Base-by-base conservation (phyloP, 2,113 vertebrate genomes). In the Nothoprocta perdicaria region DNA sequence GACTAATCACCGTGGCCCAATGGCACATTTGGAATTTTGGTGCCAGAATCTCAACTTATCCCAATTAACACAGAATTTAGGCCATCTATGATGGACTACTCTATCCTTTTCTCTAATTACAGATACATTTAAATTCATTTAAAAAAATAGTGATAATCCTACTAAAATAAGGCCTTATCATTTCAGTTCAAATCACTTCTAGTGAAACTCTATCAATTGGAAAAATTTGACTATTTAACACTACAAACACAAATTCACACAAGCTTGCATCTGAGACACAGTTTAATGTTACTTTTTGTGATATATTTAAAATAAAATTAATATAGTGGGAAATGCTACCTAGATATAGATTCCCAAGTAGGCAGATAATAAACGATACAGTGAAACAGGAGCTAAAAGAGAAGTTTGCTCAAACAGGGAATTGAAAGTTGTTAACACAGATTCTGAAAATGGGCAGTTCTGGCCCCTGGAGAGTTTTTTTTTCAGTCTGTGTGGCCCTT, bases 401-500 rank as follows among this genome's bases (percentile, higher is more conserved):
- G 60, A 77, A 77, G 85, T 77, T 90, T 92, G 89, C 92, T 92
- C 65, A 94, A 89, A 66, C 22, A 87, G 86, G 61, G 92, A 81
- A 94, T 84, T 93, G 92, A 71, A 94, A 96, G 80, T 76, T 86
- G 74, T 93, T 96, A 94, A 94, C 68, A 92, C 57, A 86, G 31
- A 62, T 79, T 91, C 84, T 93, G 87, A 88, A 95, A 93, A 95
- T 79, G 95, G 95, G 92, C 57, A 95, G 82, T 52, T 85, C 55
- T 95, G 67, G 91, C 55, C 95, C 80, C 83, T 95, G 46, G 94
- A 83, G 83, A 94, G 85, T 11, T 48, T 38, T 89, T 89, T 90
- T 95, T 94, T 97, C 97, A 91, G 89, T 94, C 96, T 97, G 97
- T 97, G 97, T 97, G 98, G 97, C 97, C 97, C 38, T 93, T 95